These are phyloP conservation scores for Vandiemenella viatica DNA, from an alignment of 2,888 invertebrate species.

Conservation along the genomic window DNA sequence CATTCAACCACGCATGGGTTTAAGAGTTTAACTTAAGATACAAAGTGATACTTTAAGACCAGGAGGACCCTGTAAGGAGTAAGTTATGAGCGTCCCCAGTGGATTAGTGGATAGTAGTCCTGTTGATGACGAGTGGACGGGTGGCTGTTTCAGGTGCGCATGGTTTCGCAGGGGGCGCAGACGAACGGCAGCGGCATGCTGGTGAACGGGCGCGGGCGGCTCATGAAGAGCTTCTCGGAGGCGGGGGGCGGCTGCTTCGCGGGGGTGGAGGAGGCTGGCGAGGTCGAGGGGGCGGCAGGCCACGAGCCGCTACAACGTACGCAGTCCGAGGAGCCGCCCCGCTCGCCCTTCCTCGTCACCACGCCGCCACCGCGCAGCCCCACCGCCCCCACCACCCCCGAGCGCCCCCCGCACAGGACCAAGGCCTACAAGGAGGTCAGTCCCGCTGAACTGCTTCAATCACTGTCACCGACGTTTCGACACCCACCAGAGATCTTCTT, in stretches of 20 bases:
- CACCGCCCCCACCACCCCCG: slow-evolving; percentile 6
- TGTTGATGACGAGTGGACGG: neutral
- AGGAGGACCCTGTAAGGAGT: no score
- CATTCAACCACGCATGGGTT: no score
- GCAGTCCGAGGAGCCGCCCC: slow-evolving; percentile 69
- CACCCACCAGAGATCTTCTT: no score
- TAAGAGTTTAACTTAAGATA: no score
- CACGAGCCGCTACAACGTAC: slow-evolving; percentile 69
- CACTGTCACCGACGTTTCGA: slow-evolving; percentile 3
- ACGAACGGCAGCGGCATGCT: slow-evolving; percentile 57
- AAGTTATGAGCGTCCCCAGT: no score
- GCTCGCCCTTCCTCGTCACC: slow-evolving; percentile 52
- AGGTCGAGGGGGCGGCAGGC: slow-evolving; percentile 27
- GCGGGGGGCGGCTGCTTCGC: slow-evolving; percentile 37
- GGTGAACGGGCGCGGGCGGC: slow-evolving; percentile 42
- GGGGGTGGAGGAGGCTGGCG: slow-evolving; percentile 9
- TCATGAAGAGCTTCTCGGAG: slow-evolving; percentile 74
- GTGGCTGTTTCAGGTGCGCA: slow-evolving; percentile 44
- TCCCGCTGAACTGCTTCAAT: slow-evolving; percentile 5
- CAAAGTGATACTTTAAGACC: no score
- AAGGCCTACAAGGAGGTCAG: neutral
- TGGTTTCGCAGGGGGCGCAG: slow-evolving; percentile 81
- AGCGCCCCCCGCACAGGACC: neutral
- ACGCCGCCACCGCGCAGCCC: slow-evolving; percentile 36
- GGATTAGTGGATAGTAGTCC: no score